A percentile compares a stretch with the other conserved stretches of the same genome.
phyloP scores from a whole-genome alignment of 2,888 invertebrate genomes.

The Noctua comes region DNA sequence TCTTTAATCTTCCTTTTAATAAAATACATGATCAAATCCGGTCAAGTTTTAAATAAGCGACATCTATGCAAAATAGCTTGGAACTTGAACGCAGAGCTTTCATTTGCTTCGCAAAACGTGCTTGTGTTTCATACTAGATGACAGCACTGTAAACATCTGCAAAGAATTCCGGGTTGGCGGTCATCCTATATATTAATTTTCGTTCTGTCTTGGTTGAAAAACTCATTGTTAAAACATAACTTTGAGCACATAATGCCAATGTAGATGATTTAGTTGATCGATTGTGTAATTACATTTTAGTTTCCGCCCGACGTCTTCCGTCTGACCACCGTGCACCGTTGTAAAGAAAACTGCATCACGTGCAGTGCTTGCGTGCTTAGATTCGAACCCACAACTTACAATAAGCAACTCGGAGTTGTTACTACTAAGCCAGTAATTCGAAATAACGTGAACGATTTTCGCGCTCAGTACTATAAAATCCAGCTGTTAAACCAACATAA shows the following conservation, averaged over 20 bases:
- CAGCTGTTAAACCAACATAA: conserved; percentile 60
- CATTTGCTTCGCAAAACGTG: conserved; percentile 4
- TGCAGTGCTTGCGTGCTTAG: neutral
- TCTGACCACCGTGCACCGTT: neutral
- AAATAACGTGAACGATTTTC: conserved; percentile 40
- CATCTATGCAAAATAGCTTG: conserved; percentile 26
- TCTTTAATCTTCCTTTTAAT: neutral
- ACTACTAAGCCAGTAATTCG: conserved; percentile 4
- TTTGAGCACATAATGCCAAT: too few species aligned
- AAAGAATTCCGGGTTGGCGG: neutral
- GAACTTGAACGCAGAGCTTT: neutral
- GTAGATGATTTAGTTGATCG: neutral
- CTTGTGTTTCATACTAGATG: conserved; percentile 21
- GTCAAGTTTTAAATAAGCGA: conserved; percentile 6
- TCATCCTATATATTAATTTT: too few species aligned
- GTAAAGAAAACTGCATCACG: neutral
- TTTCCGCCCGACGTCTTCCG: neutral
- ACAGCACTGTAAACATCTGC: neutral
- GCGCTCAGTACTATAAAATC: conserved; percentile 53
- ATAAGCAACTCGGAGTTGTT: neutral
- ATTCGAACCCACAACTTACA: neutral
- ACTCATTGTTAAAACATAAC: too few species aligned
- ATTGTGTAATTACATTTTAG: neutral
- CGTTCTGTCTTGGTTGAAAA: too few species aligned
- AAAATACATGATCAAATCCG: neutral